Percentiles rank a stretch among this genome's conserved stretches.
These are phyloP conservation scores for Gallinago jamesoni DNA, from an alignment of 2,113 vertebrate genomes.

Conservation along the genomic window DNA sequence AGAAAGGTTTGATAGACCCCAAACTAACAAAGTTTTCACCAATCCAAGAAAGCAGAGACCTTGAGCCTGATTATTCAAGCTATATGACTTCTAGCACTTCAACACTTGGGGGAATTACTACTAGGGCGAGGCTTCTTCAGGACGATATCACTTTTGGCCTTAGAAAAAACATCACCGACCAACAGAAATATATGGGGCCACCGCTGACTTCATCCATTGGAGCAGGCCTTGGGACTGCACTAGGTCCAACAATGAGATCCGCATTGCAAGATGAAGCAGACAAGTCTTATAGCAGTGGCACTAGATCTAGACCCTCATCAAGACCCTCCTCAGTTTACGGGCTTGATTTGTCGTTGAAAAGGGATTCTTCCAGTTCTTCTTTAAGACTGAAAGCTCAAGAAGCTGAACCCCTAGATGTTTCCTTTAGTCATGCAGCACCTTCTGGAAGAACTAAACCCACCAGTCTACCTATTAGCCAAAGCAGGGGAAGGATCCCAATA, in stretches of 20 bases:
- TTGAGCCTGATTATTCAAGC: slow-evolving; percentile 92
- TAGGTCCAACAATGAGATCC: slow-evolving; percentile 83
- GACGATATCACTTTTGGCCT: slow-evolving; percentile 97
- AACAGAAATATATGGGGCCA: slow-evolving; percentile 93
- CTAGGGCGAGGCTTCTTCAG: slow-evolving; percentile 92
- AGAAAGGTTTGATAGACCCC: slow-evolving; percentile 91
- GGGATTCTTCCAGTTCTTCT: slow-evolving; percentile 94
- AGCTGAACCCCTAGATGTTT: slow-evolving; percentile 88
- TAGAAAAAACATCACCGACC: slow-evolving; percentile 95
- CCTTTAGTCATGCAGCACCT: slow-evolving; percentile 86
- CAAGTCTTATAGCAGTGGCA: slow-evolving; percentile 90
- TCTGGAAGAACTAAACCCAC: slow-evolving; percentile 94
- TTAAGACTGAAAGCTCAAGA: slow-evolving; percentile 92
- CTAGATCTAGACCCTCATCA: slow-evolving; percentile 91
- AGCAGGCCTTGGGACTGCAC: slow-evolving; percentile 84
- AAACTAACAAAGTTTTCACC: slow-evolving; percentile 96
- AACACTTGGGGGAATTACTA: slow-evolving; percentile 88
- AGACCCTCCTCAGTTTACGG: slow-evolving; percentile 97
- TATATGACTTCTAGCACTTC: slow-evolving; percentile 89
- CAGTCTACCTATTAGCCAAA: slow-evolving; percentile 97
- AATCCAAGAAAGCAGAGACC: slow-evolving; percentile 93
- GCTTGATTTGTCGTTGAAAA: slow-evolving; percentile 95
- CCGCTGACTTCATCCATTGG: slow-evolving; percentile 84
- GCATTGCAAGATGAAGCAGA: slow-evolving; percentile 88
- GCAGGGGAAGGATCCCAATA: slow-evolving; percentile 94